Conservation (phyloP, 2,888 invertebrate species). For the Trachelus iudaicus region DNA sequence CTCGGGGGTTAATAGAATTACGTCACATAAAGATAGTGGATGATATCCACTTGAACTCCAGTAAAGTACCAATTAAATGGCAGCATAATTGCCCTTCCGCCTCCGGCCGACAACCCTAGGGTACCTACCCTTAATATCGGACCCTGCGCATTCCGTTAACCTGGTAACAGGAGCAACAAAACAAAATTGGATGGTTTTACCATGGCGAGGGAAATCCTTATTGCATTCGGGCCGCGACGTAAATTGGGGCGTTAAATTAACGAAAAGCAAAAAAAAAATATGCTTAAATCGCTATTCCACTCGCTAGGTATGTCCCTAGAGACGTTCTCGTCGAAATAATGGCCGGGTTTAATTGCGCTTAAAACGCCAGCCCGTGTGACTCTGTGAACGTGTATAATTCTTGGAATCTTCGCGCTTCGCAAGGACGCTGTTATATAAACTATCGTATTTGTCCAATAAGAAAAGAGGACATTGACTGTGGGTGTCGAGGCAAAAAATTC, state of each 20-base stretch:
- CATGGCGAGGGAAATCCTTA: neutral
- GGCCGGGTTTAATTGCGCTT: neutral
- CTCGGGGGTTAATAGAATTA: conserved; percentile 1
- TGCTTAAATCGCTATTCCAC: neutral
- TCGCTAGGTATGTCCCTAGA: neutral
- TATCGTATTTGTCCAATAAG: neutral
- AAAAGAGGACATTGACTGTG: neutral
- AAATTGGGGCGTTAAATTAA: neutral
- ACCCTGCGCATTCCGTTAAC: neutral
- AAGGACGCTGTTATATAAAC: neutral
- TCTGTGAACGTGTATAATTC: neutral
- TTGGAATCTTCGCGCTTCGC: neutral
- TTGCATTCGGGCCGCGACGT: neutral
- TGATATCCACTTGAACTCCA: neutral
- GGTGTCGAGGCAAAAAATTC: neutral
- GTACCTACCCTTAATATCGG: conserved; percentile 4
- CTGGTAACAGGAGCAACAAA: neutral
- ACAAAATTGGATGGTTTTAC: conserved; percentile 2
- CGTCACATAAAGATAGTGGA: conserved; percentile 6
- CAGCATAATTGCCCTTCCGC: conserved; percentile 5
- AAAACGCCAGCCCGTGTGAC: neutral
- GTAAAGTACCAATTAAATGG: conserved; percentile 11
- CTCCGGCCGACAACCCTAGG: neutral
- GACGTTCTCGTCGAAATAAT: neutral
- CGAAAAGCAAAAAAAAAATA: neutral